These are phyloP conservation scores for Papilio polyxenes DNA, from an alignment of 1,140 invertebrate species.

Conservation along the genomic window DNA sequence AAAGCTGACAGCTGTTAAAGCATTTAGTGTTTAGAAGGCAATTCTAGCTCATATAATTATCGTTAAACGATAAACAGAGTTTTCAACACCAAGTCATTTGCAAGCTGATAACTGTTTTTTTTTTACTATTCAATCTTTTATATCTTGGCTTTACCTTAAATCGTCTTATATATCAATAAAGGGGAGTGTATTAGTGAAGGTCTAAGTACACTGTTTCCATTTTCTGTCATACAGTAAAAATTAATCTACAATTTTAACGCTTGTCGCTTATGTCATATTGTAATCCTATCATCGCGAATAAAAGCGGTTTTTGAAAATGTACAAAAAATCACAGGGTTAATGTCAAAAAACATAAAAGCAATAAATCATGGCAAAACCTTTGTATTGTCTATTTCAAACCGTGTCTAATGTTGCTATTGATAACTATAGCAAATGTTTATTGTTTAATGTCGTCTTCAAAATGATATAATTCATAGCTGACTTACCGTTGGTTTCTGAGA, in stretches of 20 bases:
- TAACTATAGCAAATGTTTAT: neutral
- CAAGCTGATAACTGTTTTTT: neutral
- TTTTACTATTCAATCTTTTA: neutral
- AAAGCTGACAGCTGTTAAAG: conserved; percentile 12
- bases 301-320: conserved; percentile 11
- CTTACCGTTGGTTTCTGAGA: neutral
- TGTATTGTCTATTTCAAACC: neutral
- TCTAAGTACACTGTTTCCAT: neutral
- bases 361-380: conserved; percentile 8
- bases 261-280: neutral
- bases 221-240: neutral
- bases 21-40: neutral
- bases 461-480: neutral
- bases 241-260: neutral
- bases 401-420: neutral
- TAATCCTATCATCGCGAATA: conserved; percentile 12
- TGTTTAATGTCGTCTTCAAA: neutral
- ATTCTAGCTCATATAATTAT: neutral
- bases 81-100: neutral
- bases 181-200: too few relatives aligned
- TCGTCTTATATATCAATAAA: too few relatives aligned
- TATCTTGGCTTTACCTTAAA: too few relatives aligned
- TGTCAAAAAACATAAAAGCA: conserved; percentile 6
- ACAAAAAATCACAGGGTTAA: conserved; percentile 7
- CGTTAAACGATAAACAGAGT: conserved; percentile 18